A percentile compares a stretch with the other conserved stretches of the same genome.
Evolutionary conservation across 2,888 invertebrate genomes (phyloP).

Genomic region (Cryptocheilus praepositus): DNA sequence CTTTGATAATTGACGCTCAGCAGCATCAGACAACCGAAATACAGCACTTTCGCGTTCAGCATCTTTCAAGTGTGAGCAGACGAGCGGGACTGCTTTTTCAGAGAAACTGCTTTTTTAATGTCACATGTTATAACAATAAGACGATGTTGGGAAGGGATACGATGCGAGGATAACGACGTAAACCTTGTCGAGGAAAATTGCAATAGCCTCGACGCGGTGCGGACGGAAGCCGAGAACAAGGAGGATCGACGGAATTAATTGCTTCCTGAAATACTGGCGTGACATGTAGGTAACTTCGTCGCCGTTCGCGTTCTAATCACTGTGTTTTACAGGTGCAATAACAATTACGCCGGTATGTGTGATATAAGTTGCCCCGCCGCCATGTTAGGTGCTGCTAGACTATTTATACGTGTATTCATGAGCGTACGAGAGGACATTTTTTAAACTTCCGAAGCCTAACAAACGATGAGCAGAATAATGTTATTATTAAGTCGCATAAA

Average conservation of each 20-base stretch:
- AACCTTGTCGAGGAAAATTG: conserved; percentile 54
- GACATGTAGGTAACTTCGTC: not conserved
- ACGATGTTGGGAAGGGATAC: conserved; percentile 40
- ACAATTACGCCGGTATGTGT: too few species aligned
- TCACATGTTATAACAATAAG: not conserved
- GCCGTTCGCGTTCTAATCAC: not conserved
- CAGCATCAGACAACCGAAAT: conserved; percentile 1
- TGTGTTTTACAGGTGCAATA: too few species aligned
- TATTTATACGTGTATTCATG: too few species aligned
- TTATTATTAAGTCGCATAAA: too few species aligned
- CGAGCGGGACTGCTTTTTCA: conserved; percentile 24
- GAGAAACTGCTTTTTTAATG: not conserved
- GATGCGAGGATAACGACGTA: conserved; percentile 14
- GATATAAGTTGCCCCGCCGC: too few species aligned
- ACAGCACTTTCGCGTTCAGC: conserved; percentile 15
- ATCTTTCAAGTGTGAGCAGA: conserved; percentile 23
- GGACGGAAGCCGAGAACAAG: conserved; percentile 1
- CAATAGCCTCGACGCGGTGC: conserved; percentile 42
- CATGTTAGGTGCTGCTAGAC: too few species aligned
- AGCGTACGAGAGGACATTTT: too few species aligned
- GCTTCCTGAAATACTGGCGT: conserved; percentile 32
- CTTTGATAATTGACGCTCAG: not conserved
- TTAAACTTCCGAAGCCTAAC: too few species aligned
- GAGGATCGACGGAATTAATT: conserved; percentile 38
- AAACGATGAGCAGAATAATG: too few species aligned